Evolutionary conservation across 2,113 vertebrate species (phyloP).

Genomic region (Psephotus haematonotus): DNA sequence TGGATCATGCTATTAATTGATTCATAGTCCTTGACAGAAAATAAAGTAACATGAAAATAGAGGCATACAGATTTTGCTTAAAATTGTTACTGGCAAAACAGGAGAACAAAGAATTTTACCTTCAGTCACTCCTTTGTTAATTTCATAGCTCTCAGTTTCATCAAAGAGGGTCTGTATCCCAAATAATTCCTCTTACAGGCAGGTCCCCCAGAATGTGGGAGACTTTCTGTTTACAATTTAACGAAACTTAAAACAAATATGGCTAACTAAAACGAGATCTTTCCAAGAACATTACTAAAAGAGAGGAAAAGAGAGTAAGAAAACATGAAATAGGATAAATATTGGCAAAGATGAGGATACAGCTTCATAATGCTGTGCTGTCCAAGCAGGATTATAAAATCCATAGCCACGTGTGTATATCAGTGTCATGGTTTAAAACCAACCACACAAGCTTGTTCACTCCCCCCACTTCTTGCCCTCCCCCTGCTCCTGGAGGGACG

Average conservation of each 20-base stretch:
- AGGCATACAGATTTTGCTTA: not conserved
- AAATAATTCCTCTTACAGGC: not conserved
- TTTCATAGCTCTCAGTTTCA: not conserved
- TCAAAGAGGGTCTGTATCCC: not conserved
- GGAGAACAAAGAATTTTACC: fast-evolving
- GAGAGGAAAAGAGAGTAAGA: not conserved
- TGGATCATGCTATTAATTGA: not conserved
- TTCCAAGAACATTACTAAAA: not conserved
- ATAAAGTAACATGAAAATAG: not conserved
- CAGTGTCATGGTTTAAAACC: too few relatives aligned
- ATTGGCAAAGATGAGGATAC: not conserved
- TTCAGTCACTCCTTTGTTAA: not conserved
- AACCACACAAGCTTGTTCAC: too few relatives aligned
- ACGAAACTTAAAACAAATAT: not conserved
- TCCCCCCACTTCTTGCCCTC: too few relatives aligned
- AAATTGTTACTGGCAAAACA: not conserved
- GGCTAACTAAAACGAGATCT: not conserved
- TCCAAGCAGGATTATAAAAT: not conserved
- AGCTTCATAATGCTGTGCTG: not conserved
- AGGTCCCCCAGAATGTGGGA: not conserved
- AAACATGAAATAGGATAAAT: not conserved
- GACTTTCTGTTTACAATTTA: not conserved
- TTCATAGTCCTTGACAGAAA: not conserved
- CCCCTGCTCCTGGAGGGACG: too few relatives aligned
- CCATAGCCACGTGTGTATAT: not conserved